Evolutionary conservation across 2,888 invertebrate genomes (phyloP).

Genomic region (Lithophane leautieri): DNA sequence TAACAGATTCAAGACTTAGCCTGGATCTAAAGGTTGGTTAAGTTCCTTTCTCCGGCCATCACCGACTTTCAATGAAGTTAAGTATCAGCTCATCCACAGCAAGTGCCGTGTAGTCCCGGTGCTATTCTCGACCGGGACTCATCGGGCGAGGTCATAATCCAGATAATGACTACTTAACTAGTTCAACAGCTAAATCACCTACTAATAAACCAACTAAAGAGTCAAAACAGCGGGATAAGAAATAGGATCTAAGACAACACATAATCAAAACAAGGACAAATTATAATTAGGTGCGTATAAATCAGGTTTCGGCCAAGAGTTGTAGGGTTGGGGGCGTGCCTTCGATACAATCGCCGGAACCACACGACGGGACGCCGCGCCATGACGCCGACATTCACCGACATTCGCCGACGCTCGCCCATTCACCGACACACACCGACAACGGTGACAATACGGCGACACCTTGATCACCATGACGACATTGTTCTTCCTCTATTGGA

Average conservation of each 20-base stretch:
- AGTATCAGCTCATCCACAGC: background rate
- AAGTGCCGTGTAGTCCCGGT: background rate
- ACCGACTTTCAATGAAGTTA: background rate
- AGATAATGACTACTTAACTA: background rate
- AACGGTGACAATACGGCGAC: constrained; percentile 63
- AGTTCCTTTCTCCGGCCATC: no score
- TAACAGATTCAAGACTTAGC: background rate
- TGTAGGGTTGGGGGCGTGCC: constrained; percentile 75
- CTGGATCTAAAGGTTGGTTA: background rate
- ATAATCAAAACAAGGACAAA: constrained; percentile 58
- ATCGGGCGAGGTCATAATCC: no score
- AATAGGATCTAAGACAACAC: constrained; percentile 28
- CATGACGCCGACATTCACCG: constrained; percentile 64
- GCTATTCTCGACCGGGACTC: background rate
- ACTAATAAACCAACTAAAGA: background rate
- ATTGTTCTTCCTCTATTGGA: constrained; percentile 76
- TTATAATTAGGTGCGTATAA: constrained; percentile 64
- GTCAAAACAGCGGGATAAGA: background rate
- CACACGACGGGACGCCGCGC: constrained; percentile 78
- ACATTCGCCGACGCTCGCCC: constrained; percentile 62
- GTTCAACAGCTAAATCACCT: background rate
- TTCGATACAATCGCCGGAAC: constrained; percentile 85
- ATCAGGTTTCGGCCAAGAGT: constrained; percentile 70
- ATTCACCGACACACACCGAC: constrained; percentile 63
- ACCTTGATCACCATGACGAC: constrained; percentile 76